Evolutionary conservation across 2,113 vertebrate species (phyloP).

Genomic region (Ahaetulla prasina): DNA sequence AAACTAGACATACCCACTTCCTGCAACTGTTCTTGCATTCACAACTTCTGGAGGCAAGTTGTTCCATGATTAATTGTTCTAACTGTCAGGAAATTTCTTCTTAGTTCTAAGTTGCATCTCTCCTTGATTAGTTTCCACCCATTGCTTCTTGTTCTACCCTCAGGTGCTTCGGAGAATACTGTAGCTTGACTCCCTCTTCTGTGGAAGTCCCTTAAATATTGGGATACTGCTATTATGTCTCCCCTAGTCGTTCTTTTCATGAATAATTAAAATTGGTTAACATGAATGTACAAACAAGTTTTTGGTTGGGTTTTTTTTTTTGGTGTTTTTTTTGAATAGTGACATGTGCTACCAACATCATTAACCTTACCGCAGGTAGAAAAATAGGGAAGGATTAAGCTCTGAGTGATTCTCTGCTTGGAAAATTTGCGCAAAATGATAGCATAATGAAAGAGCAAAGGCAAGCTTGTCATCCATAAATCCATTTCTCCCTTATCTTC

Average conservation of each 20-base stretch:
- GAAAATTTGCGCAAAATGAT: background rate
- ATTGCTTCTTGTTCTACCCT: background rate
- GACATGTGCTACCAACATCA: no score
- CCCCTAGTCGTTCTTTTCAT: background rate
- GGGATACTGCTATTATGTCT: background rate
- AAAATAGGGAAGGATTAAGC: background rate
- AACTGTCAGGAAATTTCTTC: background rate
- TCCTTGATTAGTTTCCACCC: background rate
- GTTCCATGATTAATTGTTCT: background rate
- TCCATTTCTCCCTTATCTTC: background rate
- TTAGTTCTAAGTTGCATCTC: background rate
- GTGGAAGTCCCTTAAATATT: background rate
- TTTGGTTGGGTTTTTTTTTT: no score
- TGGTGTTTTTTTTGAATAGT: background rate
- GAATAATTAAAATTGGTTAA: background rate
- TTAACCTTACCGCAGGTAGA: background rate
- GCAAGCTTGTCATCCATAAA: background rate
- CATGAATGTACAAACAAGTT: background rate
- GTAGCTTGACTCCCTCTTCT: background rate
- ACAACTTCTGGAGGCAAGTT: background rate
- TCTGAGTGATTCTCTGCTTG: background rate
- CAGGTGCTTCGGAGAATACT: no score
- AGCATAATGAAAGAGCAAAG: background rate
- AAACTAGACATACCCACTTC: no score
- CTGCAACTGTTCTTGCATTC: no score